Evolutionary conservation across 2,888 invertebrate species (phyloP).

Genomic region (Brachypterus glaber): DNA sequence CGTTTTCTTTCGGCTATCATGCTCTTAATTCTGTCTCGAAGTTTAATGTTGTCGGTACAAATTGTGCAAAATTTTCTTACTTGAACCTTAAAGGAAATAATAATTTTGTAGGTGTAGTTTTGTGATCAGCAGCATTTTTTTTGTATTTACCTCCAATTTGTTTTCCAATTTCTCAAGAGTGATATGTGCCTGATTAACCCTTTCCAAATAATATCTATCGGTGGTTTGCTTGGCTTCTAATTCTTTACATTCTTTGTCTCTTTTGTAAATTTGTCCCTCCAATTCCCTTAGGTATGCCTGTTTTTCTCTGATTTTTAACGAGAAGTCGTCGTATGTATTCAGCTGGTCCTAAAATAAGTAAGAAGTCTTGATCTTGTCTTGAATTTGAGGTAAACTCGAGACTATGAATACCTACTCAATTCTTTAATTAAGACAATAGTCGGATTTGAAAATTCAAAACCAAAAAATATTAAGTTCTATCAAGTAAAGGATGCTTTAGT

Average conservation of each 20-base stretch:
- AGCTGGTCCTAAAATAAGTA: no score
- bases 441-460: no score
- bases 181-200: conserved; percentile 43
- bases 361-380: no score
- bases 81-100: no score
- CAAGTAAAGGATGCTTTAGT: no score
- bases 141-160: conserved; percentile 56
- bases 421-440: no score
- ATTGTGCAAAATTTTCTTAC: conserved; percentile 68
- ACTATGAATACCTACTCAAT: no score
- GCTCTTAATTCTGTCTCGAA: conserved; percentile 70
- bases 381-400: no score
- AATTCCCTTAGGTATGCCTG: conserved; percentile 41
- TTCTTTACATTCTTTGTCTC: conserved; percentile 22
- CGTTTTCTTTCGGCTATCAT: conserved; percentile 66
- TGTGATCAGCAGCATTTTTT: no score
- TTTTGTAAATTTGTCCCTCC: conserved; percentile 42
- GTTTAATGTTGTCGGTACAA: conserved; percentile 59
- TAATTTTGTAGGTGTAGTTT: no score
- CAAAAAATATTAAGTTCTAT: no score
- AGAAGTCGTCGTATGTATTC: conserved; percentile 46
- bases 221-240: conserved; percentile 31
- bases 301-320: conserved; percentile 33
- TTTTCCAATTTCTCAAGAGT: conserved; percentile 62
- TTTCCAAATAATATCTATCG: conserved; percentile 42